Conservation (phyloP, 2,888 invertebrate species). For the Patella pellucida region DNA sequence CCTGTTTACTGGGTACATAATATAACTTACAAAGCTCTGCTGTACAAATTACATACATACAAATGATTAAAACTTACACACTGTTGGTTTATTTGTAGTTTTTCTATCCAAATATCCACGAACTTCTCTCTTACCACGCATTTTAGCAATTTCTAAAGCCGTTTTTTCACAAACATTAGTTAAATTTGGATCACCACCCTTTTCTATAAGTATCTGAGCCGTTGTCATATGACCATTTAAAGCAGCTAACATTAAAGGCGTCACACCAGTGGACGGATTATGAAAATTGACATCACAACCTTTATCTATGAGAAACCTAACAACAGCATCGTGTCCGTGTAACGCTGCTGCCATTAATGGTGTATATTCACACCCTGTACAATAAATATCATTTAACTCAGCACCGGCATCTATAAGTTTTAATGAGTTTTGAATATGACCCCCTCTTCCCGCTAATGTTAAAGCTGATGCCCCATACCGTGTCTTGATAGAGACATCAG, state of each 20-base stretch:
- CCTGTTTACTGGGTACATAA: too few relatives aligned
- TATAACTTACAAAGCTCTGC: too few relatives aligned
- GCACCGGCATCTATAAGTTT: conserved; percentile 66
- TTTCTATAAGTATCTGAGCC: conserved; percentile 69
- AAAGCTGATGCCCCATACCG: conserved; percentile 67
- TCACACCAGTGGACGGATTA: conserved; percentile 67
- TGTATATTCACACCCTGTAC: conserved; percentile 66
- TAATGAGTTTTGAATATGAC: conserved; percentile 65
- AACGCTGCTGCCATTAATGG: conserved; percentile 68
- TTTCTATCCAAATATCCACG: conserved; percentile 67
- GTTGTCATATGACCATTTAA: conserved; percentile 71
- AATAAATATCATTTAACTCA: conserved; percentile 55
- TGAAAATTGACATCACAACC: conserved; percentile 67
- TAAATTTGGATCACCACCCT: conserved; percentile 69
- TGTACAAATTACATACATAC: too few relatives aligned
- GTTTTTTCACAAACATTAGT: conserved; percentile 68
- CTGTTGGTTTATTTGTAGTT: conserved; percentile 66
- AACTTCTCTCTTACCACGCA: conserved; percentile 63
- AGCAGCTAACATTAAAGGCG: conserved; percentile 71
- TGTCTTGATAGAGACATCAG: conserved; percentile 66
- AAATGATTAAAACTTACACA: conserved; percentile 42
- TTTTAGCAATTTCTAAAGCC: conserved; percentile 68
- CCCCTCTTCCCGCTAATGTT: conserved; percentile 68
- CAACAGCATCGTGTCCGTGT: conserved; percentile 69
- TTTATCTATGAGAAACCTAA: conserved; percentile 65